Percentiles rank a stretch among this genome's conserved stretches.
phyloP scores from a whole-genome alignment of 1,140 invertebrate genomes.

The Habropoda laboriosa region DNA sequence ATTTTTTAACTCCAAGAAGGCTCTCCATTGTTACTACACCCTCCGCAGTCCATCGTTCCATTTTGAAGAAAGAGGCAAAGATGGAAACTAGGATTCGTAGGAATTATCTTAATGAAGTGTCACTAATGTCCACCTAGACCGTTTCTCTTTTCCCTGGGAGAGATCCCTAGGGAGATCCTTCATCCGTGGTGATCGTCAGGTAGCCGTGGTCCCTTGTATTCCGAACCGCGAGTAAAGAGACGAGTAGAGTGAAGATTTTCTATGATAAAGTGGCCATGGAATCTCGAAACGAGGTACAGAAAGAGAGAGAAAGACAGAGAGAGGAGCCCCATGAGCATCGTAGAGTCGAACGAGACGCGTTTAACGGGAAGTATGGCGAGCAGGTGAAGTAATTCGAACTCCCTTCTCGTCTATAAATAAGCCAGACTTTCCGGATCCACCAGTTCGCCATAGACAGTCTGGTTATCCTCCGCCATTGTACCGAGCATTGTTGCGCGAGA shows the following conservation, averaged over 20 bases:
- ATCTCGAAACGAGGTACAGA: constrained; percentile 18
- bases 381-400: constrained; percentile 15
- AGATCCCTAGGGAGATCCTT: constrained; percentile 40
- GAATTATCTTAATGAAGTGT: constrained; percentile 72
- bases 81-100: constrained; percentile 27
- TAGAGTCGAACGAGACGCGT: background rate
- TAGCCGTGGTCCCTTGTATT: constrained; percentile 15
- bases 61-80: background rate
- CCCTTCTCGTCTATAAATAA: constrained; percentile 31
- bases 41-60: no score
- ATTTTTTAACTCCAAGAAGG: no score
- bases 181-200: constrained; percentile 27
- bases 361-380: constrained; percentile 1
- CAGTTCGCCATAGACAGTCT: background rate
- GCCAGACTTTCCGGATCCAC: constrained; percentile 21
- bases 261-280: constrained; percentile 47
- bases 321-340: no score
- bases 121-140: constrained; percentile 44
- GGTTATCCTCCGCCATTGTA: background rate
- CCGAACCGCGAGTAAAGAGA: constrained; percentile 22
- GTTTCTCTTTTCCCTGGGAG: background rate
- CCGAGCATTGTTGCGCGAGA: background rate
- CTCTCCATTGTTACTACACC: no score
- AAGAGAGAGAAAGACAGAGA: no score
- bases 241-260: constrained; percentile 21